A percentile compares a stretch with the other conserved stretches of the same genome.
phyloP scores from a whole-genome alignment of 2,797 vertebrate genomes.

The Acrocephalus scirpaceus region DNA sequence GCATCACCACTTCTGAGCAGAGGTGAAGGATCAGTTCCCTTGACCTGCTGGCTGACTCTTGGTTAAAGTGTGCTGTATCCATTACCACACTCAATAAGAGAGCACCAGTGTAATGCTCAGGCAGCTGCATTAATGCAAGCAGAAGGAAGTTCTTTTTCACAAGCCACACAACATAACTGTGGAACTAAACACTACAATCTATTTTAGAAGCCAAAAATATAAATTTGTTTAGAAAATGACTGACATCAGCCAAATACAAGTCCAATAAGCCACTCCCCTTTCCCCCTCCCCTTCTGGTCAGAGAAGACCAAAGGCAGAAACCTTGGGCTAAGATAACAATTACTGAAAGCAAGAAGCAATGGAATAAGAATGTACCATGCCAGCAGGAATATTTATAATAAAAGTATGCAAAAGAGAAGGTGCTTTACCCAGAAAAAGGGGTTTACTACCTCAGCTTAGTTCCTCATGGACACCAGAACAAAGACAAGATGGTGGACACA shows the following conservation, averaged over 20 bases:
- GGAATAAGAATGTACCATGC: background rate
- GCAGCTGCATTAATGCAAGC: background rate
- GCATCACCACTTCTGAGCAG: background rate
- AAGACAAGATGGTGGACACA: background rate
- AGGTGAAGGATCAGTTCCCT: background rate
- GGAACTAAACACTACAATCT: background rate
- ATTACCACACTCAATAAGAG: accelerated
- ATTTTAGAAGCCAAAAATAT: background rate
- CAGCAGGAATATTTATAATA: background rate
- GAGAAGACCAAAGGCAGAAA: background rate
- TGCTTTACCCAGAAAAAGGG: background rate
- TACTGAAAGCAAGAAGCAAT: background rate
- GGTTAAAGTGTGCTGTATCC: background rate
- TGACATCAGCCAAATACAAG: background rate
- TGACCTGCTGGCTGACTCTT: background rate
- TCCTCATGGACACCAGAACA: background rate
- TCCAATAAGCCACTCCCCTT: background rate
- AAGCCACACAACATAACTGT: background rate
- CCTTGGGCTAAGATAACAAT: background rate
- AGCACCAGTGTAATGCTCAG: background rate
- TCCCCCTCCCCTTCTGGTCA: background rate
- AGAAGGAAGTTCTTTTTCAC: background rate
- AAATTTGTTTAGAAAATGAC: background rate
- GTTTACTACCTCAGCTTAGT: background rate
- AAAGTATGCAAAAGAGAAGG: background rate